Evolutionary conservation across 37 sponge, comb jelly and placozoan genomes (phyloP), one percentile per base, ranked within the genome.

Genomic region (Chondrilla cf. caribensis): DNA sequence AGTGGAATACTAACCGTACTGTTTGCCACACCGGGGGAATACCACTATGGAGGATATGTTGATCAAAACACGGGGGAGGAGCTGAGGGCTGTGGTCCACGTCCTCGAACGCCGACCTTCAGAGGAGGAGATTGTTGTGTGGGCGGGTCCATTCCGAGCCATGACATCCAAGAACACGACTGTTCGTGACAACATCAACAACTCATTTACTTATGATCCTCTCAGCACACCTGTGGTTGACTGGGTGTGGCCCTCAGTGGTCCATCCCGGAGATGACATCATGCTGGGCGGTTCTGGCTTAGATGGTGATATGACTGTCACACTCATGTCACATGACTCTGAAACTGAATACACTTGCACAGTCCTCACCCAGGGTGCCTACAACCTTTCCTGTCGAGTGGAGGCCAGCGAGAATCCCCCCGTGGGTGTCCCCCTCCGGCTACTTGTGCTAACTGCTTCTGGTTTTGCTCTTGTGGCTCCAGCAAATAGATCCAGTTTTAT

Each of bases 371-470:
- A 37, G 29, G 15, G 19, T 60, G 62, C 17, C 58, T n/a, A 31
- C 7, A 55, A n/a, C 19, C 32, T 79, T 3, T 51, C 60, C 14
- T 60, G 62, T 9, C 18, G n/a, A 26, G 59, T 38, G 38, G 36
- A 51, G 3, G 35, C n/a, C 11, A 55, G 9, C 31, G 21, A 29
- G 39, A 2, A 39, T 4, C 76, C 76, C 0, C 76, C 76, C 29
- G 76, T 73, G 41, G 76, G 76, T 2, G 42, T 73, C 2, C 76
- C 76, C 41, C 43, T 73, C n/a, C 38, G 22, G 36, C 25, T 73
- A 37, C 7, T n/a, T 18, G 76, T 73, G 44, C 7, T 4, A 21
- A 37, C 36, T 19, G 76, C 0, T 2, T 37, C 41, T 24, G 76
- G 76, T 43, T 7, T 36, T 38, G 76, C 76, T 6, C 44, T 73